Evolutionary conservation across 2,888 invertebrate genomes (phyloP).

Genomic region (Diplolepis rosae): DNA sequence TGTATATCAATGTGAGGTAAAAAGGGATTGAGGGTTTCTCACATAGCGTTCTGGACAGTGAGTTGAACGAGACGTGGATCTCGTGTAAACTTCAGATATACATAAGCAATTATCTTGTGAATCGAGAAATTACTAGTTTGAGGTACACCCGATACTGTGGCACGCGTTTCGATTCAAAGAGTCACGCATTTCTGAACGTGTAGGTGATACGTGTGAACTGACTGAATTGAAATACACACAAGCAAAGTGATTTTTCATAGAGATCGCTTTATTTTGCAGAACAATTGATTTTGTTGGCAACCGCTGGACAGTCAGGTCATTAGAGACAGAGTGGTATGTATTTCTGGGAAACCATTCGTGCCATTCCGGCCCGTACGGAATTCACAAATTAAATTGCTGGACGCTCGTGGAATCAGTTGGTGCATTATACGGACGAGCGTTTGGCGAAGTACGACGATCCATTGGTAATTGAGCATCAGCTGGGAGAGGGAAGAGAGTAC

Average conservation of each 20-base stretch:
- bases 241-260: constrained; percentile 51
- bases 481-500: constrained; percentile 1
- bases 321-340: constrained; percentile 51
- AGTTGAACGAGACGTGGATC: constrained; percentile 14
- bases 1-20: constrained; percentile 5
- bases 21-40: not conserved
- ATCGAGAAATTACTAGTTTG: constrained; percentile 14
- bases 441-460: constrained; percentile 46
- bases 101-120: constrained; percentile 19
- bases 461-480: constrained; percentile 23
- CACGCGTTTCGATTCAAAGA: constrained; percentile 15
- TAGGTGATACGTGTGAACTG: constrained; percentile 6
- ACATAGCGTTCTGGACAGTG: not conserved
- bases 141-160: not conserved
- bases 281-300: constrained; percentile 59
- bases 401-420: constrained; percentile 52
- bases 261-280: constrained; percentile 42
- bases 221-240: not conserved
- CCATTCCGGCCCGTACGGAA: constrained; percentile 56
- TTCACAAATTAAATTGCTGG: constrained; percentile 65
- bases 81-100: constrained; percentile 16
- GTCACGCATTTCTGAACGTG: constrained; percentile 26
- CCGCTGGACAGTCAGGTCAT: constrained; percentile 51
- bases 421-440: constrained; percentile 48
- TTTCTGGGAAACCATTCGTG: constrained; percentile 54